phyloP scores from a whole-genome alignment of 2,888 invertebrate species.

The Spodoptera littoralis region DNA sequence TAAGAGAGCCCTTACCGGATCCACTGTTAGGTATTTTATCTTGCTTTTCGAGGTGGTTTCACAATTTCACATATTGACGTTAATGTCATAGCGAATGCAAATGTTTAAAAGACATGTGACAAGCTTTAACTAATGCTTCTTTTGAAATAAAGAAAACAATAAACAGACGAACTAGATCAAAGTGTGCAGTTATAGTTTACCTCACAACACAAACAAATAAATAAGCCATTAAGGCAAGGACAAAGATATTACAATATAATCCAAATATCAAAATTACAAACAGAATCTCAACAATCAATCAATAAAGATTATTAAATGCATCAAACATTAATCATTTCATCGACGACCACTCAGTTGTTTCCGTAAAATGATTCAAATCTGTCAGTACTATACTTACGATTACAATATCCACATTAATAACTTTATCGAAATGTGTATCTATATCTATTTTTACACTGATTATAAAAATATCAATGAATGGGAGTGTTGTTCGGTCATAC shows the following conservation, averaged over 20 bases:
- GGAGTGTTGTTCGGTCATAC: constrained; percentile 54
- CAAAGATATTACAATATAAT: not conserved
- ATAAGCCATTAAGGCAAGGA: not conserved
- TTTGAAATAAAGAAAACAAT: too few relatives aligned
- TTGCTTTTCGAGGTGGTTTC: too few relatives aligned
- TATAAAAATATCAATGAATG: constrained; percentile 53
- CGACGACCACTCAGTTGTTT: constrained; percentile 27
- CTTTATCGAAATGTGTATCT: constrained; percentile 31
- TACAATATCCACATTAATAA: constrained; percentile 27
- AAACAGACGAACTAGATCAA: too few relatives aligned
- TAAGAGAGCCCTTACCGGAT: too few relatives aligned
- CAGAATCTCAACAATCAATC: constrained; percentile 14
- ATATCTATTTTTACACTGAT: constrained; percentile 49
- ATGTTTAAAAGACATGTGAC: too few relatives aligned
- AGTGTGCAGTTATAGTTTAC: too few relatives aligned
- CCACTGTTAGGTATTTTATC: too few relatives aligned
- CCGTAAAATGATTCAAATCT: constrained; percentile 33
- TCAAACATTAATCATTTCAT: constrained; percentile 29
- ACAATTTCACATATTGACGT: too few relatives aligned
- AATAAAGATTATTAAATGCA: constrained; percentile 16
- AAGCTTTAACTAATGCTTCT: too few relatives aligned
- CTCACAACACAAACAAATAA: not conserved
- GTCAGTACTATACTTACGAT: constrained; percentile 26
- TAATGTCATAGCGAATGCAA: too few relatives aligned
- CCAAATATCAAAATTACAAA: constrained; percentile 6